These are phyloP conservation scores for Penaeus monodon DNA, from an alignment of 2,888 invertebrate genomes.

Conservation along the genomic window DNA sequence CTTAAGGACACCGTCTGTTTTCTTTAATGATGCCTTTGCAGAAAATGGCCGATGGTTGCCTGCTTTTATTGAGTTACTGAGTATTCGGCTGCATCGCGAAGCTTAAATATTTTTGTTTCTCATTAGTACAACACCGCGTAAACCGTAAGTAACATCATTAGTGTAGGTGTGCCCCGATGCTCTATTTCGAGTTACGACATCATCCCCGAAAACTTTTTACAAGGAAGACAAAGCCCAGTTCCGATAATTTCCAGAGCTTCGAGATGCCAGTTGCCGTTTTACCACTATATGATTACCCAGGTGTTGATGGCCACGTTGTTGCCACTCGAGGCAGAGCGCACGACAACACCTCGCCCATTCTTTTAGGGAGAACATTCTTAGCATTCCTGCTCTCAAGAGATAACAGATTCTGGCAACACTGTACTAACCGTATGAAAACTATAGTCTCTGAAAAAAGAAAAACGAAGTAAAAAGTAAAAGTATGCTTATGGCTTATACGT, in stretches of 20 bases:
- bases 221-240: neutral
- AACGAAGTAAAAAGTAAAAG: too few species aligned
- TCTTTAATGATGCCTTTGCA: conserved; percentile 57
- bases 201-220: neutral
- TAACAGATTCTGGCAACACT: neutral
- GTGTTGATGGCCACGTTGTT: conserved; percentile 55
- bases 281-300: conserved; percentile 44
- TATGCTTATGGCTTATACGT: too few species aligned
- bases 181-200: too few species aligned
- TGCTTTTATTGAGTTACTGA: conserved; percentile 59
- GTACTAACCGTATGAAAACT: too few species aligned
- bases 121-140: too few species aligned
- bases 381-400: conserved; percentile 25
- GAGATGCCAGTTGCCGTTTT: conserved; percentile 45
- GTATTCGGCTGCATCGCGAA: conserved; percentile 22
- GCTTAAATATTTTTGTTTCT: conserved; percentile 12
- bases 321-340: conserved; percentile 42
- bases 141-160: too few species aligned
- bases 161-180: too few species aligned
- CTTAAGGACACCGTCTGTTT: conserved; percentile 61
- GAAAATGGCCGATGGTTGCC: conserved; percentile 60
- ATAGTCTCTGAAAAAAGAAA: too few species aligned
- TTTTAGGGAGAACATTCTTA: conserved; percentile 25
- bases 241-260: conserved; percentile 1
- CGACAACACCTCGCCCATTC: conserved; percentile 4